Evolutionary conservation across 2,113 vertebrate species (phyloP), one percentile per base, ranked within the genome.

Genomic region (Platycercus adscitus): DNA sequence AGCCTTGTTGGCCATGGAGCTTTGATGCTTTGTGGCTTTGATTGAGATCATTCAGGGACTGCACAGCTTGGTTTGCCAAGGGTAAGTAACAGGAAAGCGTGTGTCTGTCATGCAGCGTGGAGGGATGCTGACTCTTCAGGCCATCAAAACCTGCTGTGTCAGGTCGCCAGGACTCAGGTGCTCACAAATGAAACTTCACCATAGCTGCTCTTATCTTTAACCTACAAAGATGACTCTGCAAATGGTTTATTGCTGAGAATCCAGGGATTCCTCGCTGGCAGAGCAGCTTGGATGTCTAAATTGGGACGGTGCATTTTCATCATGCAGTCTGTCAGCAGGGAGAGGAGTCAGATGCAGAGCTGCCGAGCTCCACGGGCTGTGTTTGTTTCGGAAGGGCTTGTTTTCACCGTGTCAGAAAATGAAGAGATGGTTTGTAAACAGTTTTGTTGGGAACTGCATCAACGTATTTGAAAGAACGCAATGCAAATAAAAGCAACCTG

Each of bases 91-190:
- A 17, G 28, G 43, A 10, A 41, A 9, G 50, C 5, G 10, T 18
- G 1, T 2, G n/a, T 29, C 21, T 52, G 23, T 25, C 35, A 0
- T 3, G 3, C 7, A 13, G 58, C 3, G 11, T 17, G 31, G 37
- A 7, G 35, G 43, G 76, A 37, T 18, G 20, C 44, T 31, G 53
- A 6, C 24, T 7, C 53, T 33, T 11, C 70, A n/a, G n/a, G 53
- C 70, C 23, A n/a, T 6, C 11, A 35, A 29, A 23, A 50, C 25
- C 50, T 31, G 44, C 65, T 39, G 10, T 28, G 58, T 9, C 31
- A 7, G 56, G 71, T 64, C 65, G 8, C 24, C 79, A 55, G 53
- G 76, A 15, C 68, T 44, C 60, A 0, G 4, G 1, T 15, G 44
- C 31, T 10, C 43, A 37, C 70, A 5, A 1, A 5, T 37, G 37